Conservation (phyloP, 2,797 vertebrate species). For the Catamblyrhynchus diadema region DNA sequence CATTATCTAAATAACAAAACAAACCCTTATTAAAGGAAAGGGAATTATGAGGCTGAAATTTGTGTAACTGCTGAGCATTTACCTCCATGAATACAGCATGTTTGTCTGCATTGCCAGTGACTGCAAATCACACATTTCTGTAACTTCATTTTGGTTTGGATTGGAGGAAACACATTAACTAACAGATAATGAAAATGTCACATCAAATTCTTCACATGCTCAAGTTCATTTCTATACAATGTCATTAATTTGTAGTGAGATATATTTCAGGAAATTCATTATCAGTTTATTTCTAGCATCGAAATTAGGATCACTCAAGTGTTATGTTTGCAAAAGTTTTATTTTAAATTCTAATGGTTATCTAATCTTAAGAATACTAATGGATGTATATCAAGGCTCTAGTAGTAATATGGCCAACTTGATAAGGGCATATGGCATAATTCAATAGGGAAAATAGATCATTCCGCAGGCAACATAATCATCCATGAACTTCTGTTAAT, state of each 20-base stretch:
- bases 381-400: neutral
- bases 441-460: neutral
- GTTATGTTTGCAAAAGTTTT: neutral
- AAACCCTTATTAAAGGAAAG: neutral
- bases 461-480: neutral
- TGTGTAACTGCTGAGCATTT: neutral
- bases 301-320: slow-evolving; percentile 1
- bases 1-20: neutral
- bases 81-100: neutral
- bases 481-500: neutral
- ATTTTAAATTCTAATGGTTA: slow-evolving; percentile 18
- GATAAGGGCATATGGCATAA: neutral
- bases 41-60: neutral
- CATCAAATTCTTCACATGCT: neutral
- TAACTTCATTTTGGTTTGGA: neutral
- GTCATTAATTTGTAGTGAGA: neutral
- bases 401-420: neutral
- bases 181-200: slow-evolving; percentile 9
- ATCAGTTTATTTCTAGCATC: neutral
- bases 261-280: neutral
- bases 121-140: neutral
- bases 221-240: neutral
- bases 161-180: neutral
- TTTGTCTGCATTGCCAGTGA: neutral
- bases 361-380: slow-evolving; percentile 11